Evolutionary conservation across 2,113 vertebrate genomes (phyloP).

Genomic region (Danio rerio): GRCz12tu NC_133184.1:37339001-37339500

Average conservation of each 20-base stretch:
- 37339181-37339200: not conserved
- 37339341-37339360: not conserved
- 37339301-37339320: not conserved
- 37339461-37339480: no score
- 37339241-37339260: slow-evolving; percentile 9
- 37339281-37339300: not conserved
- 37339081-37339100: slow-evolving; percentile 4
- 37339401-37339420: no score
- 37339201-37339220: not conserved
- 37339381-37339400: no score
- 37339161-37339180: not conserved
- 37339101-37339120: not conserved
- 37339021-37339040: not conserved
- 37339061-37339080: not conserved
- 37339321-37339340: not conserved
- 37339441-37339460: no score
- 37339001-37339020: not conserved
- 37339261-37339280: slow-evolving; percentile 12
- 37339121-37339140: not conserved
- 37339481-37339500: no score
- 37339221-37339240: not conserved
- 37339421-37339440: no score
- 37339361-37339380: not conserved
- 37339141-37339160: not conserved
- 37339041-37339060: not conserved